A percentile compares a stretch with the other conserved stretches of the same genome.
These are phyloP conservation scores for Euschistus heros DNA, from an alignment of 1,140 invertebrate genomes.

Conservation along the genomic window DNA sequence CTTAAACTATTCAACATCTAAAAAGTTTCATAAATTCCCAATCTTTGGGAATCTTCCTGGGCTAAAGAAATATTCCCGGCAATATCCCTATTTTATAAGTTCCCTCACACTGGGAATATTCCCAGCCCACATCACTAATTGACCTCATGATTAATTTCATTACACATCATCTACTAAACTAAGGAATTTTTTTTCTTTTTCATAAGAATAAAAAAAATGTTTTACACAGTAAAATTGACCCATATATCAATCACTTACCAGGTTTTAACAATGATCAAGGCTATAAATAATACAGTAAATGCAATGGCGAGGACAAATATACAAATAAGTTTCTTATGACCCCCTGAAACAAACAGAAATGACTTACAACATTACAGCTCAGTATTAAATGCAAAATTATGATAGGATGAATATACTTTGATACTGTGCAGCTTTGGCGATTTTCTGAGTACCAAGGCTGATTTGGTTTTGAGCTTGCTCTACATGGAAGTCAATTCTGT, in stretches of 20 bases:
- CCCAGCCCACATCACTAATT: too few relatives aligned
- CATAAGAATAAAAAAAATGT: too few relatives aligned
- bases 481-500: constrained; percentile 93
- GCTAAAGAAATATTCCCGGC: too few relatives aligned
- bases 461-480: constrained; percentile 81
- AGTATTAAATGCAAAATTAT: not conserved
- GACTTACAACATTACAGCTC: not conserved
- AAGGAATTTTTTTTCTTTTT: too few relatives aligned
- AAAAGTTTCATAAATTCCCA: too few relatives aligned
- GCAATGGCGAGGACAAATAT: not conserved
- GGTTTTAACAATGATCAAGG: not conserved
- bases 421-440: constrained; percentile 85
- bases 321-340: not conserved
- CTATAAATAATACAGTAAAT: not conserved
- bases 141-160: too few relatives aligned
- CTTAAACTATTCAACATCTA: too few relatives aligned
- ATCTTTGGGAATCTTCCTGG: too few relatives aligned
- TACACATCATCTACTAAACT: too few relatives aligned
- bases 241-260: not conserved
- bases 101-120: too few relatives aligned
- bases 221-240: too few relatives aligned
- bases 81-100: too few relatives aligned
- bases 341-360: not conserved
- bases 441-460: constrained; percentile 73
- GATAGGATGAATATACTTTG: constrained; percentile 40